A percentile compares a stretch with the other conserved stretches of the same genome.
phyloP scores from a whole-genome alignment of 2,113 vertebrate species.

The Dasypus novemcinctus region DNA sequence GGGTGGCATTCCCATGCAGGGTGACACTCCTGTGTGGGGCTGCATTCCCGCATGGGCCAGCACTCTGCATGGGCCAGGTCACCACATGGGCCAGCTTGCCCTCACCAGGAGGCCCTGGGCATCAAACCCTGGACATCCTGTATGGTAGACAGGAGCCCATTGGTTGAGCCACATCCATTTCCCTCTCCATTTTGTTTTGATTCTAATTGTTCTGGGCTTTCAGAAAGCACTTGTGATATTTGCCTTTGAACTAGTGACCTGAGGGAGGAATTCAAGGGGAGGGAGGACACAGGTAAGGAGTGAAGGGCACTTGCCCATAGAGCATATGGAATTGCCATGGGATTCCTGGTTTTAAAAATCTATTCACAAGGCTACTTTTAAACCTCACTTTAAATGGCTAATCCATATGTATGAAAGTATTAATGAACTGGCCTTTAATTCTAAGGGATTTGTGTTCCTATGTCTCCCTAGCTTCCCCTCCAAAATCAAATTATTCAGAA shows the following conservation, averaged over 20 bases:
- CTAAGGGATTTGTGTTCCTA: not conserved
- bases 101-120: too few species aligned
- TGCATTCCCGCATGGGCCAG: too few species aligned
- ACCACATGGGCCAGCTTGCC: too few species aligned
- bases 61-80: too few species aligned
- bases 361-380: not conserved
- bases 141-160: too few species aligned
- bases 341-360: not conserved
- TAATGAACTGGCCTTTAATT: constrained; percentile 43
- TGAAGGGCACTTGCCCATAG: not conserved
- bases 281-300: not conserved
- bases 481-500: not conserved
- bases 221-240: not conserved
- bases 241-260: not conserved
- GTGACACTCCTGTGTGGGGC: too few species aligned
- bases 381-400: not conserved
- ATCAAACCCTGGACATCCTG: too few species aligned
- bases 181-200: too few species aligned
- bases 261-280: not conserved
- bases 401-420: constrained; percentile 4
- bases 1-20: too few species aligned
- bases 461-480: not conserved
- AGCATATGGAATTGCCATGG: not conserved
- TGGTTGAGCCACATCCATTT: too few species aligned
- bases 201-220: not conserved